Base-by-base conservation (phyloP, 2,113 vertebrate species). In the Ariopsis seemanni region DNA sequence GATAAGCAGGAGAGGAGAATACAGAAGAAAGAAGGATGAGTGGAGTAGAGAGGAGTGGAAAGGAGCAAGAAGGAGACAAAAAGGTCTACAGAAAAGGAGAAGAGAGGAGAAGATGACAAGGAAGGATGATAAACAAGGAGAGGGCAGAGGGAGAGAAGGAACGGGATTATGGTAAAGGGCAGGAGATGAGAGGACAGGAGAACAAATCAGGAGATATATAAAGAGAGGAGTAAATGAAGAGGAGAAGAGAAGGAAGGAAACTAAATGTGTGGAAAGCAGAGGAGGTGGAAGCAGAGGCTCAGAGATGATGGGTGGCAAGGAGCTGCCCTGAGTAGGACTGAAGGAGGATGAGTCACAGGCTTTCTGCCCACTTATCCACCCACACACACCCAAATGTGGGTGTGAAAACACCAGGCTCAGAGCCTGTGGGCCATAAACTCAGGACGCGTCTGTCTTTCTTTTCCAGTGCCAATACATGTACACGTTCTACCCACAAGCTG, bases 331-430 rank as follows among this genome's bases (percentile, higher is more conserved):
- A 67, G 83, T 88, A 79, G 86, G 85, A 87, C 84, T 90, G 72
- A 86, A 89, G 81, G 83, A 88, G 88, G 75, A 87, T 91, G 90
- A 91, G 79, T 91, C 91, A 91, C 85, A 77, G 58, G 83, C 83
- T 83, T 69, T 42, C 89, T 88, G 85, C 88, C 91, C 91, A 90
- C 91, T 88, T 89, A 84, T 75, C 83, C 86, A 88, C 91, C 90
- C 91, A 88, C 89, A 88, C 87, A 84, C 85, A 67, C 90, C 88
- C 84, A 87, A 86, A 84, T 87, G 91, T 91, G 90, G 91, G 90
- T 86, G 89, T 91, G 71, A 89, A 90, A 89, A 87, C 53, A 50
- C 79, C 85, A 78, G 89, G 74, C 89, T 88, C 79, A 11, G 75
- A 88, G 90, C 90, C 90, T 87, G 88, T 65, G 7, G 87, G 87